Base-by-base conservation (phyloP, 1,140 invertebrate genomes). In the Saccostrea echinata region DNA sequence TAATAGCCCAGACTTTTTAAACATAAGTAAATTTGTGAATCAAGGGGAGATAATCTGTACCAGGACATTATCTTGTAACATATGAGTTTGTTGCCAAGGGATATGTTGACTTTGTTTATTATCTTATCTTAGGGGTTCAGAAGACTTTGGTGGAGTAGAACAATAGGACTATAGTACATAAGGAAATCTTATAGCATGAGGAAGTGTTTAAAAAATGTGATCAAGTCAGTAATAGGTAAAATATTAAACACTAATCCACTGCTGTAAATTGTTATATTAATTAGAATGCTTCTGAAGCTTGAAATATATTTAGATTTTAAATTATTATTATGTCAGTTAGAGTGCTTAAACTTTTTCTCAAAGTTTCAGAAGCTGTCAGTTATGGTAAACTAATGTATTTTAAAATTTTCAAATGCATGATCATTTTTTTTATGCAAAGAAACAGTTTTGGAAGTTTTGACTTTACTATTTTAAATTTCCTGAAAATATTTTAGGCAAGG, bases 181-280 rank as follows among this genome's bases (percentile, higher is more conserved):
- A 76, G 30, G 30, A 76, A 33, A 76, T 76, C 30, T 76, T 30
- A 27, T 71, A 64, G 21, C 21, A 76, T 76, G 68, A 76, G 27
- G 68, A 76, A 76, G 68, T 27, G 68, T 76, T 76, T 76, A 30
- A 76, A 76, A 76, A 76, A 76, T 27, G 68, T 76, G 68, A 33
- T 76, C 68, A 30, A 76, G 68, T 76, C 68, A 76, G 11, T 76
- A 24, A 35, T 76, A 76, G 68, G 68, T 76, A 76, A 76, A 16
- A 16, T 30, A 76, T 13, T 30, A 30, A 11, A 16, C 24, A 16
- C 12, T 76, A 16, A 30, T 33, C 68, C 27, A 61, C 2, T 18
- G 68, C 68, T 61, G n/a, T 24, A 3, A 61, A 64, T 43, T 64
- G 11, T 24, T 64, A 64, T 11, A 18, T 43, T 43, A 43, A 43